Evolutionary conservation across 2,888 invertebrate species (phyloP).

Genomic region (Stomorhina lunata): DNA sequence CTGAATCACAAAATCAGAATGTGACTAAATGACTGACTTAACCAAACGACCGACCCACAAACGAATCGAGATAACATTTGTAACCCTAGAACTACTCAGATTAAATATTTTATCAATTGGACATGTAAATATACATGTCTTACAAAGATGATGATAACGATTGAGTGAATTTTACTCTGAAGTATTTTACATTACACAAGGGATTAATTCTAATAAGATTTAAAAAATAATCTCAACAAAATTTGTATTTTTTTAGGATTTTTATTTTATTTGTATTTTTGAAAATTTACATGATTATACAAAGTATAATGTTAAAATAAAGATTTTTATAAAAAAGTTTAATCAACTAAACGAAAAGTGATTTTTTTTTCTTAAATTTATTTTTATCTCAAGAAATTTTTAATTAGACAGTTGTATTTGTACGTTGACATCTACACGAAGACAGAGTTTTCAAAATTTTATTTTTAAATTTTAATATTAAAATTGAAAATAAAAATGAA

Average conservation of each 20-base stretch:
- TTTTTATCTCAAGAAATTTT: constrained; percentile 45
- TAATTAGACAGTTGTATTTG: constrained; percentile 65
- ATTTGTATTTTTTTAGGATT: constrained; percentile 3
- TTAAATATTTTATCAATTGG: constrained; percentile 27
- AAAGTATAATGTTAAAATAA: constrained; percentile 23
- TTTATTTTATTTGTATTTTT: constrained; percentile 29
- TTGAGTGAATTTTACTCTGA: neutral
- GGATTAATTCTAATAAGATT: constrained; percentile 48
- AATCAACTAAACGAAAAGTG: constrained; percentile 11
- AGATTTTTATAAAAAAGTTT: constrained; percentile 22
- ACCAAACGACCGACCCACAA: too few relatives aligned
- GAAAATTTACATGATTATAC: neutral
- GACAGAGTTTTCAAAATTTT: constrained; percentile 44
- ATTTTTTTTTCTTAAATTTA: neutral
- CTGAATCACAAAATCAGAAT: constrained; percentile 6
- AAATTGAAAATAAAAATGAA: too few relatives aligned
- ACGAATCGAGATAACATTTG: constrained; percentile 44
- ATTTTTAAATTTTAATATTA: constrained; percentile 59
- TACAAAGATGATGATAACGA: neutral
- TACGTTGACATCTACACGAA: constrained; percentile 60
- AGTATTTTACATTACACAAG: constrained; percentile 46
- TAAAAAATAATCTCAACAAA: constrained; percentile 13
- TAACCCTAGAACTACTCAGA: constrained; percentile 41
- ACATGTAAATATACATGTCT: constrained; percentile 14
- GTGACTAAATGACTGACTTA: too few relatives aligned